Conservation (phyloP, 2,113 vertebrate genomes). For the Chlorodrepanis virens region DNA sequence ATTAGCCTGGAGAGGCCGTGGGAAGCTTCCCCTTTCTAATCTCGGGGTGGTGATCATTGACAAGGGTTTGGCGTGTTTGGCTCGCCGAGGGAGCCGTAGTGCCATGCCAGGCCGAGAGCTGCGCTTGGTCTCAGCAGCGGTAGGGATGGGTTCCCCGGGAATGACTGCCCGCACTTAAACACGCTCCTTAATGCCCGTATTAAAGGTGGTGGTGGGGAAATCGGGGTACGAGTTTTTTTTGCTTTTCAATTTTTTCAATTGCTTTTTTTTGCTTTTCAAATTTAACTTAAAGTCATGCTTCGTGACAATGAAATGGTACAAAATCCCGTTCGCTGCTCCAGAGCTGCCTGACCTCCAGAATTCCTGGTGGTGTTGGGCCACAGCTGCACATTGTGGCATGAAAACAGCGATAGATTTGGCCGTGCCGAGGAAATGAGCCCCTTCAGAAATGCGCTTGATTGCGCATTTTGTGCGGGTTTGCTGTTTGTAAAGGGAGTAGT, state of each 20-base stretch:
- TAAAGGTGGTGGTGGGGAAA: neutral
- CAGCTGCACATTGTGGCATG: rapidly evolving
- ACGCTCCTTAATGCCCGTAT: neutral
- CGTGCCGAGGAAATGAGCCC: neutral
- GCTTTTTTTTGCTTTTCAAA: neutral
- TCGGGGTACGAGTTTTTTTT: neutral
- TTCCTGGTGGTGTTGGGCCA: too few relatives aligned
- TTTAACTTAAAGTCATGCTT: neutral
- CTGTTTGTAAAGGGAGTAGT: neutral
- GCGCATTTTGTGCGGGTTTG: neutral
- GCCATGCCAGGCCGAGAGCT: neutral
- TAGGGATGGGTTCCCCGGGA: too few relatives aligned
- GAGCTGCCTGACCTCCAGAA: neutral
- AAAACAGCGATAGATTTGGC: neutral
- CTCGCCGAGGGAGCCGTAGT: neutral
- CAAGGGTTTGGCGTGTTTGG: rapidly evolving
- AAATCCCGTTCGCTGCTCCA: rapidly evolving
- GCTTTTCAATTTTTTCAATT: too few relatives aligned
- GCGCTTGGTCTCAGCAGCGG: rapidly evolving
- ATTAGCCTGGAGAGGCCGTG: rapidly evolving
- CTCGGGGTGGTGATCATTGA: rapidly evolving
- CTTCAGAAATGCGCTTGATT: neutral
- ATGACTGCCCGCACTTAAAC: neutral
- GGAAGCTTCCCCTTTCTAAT: rapidly evolving
- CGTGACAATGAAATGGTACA: too few relatives aligned